phyloP scores from a whole-genome alignment of 2,797 vertebrate genomes.

The Orientallactaga sibirica region DNA sequence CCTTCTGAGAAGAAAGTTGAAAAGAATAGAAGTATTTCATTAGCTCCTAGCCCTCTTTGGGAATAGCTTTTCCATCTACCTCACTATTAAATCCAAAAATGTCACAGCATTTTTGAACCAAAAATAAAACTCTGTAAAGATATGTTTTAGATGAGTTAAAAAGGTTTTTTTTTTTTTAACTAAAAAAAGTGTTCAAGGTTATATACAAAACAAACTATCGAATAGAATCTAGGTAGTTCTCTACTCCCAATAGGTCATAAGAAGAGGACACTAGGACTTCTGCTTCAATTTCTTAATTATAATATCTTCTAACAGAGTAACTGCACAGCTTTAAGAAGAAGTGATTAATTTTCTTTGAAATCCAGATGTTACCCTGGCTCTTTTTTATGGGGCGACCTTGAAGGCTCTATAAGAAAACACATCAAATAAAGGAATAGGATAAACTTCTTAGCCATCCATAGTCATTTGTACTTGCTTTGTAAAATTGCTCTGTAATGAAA shows the following conservation, averaged over 20 bases:
- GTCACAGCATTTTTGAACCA: conserved; percentile 49
- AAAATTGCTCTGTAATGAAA: conserved; percentile 29
- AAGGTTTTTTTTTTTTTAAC: not conserved
- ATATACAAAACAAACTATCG: not conserved
- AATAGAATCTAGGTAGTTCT: conserved; percentile 50
- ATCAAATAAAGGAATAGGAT: conserved; percentile 57
- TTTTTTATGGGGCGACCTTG: conserved; percentile 35
- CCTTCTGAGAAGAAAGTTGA: conserved; percentile 37
- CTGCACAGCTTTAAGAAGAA: conserved; percentile 63
- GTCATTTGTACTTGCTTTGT: conserved; percentile 27
- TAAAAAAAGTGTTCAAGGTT: conserved; percentile 7
- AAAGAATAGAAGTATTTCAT: conserved; percentile 55
- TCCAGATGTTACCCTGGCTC: conserved; percentile 65
- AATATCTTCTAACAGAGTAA: conserved; percentile 43
- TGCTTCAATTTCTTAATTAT: conserved; percentile 56
- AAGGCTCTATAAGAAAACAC: conserved; percentile 16
- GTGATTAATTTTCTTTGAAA: conserved; percentile 67
- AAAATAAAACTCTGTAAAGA: conserved; percentile 43
- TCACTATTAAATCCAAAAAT: conserved; percentile 59
- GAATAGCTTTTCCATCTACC: conserved; percentile 37
- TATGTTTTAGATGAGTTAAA: conserved; percentile 44
- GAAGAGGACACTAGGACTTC: not conserved
- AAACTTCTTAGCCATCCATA: conserved; percentile 32
- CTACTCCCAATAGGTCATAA: conserved; percentile 1
- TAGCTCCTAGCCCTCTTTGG: conserved; percentile 18